These are phyloP conservation scores for Tetragnatha versicolor DNA, from an alignment of 1,140 invertebrate genomes.

Conservation along the genomic window DNA sequence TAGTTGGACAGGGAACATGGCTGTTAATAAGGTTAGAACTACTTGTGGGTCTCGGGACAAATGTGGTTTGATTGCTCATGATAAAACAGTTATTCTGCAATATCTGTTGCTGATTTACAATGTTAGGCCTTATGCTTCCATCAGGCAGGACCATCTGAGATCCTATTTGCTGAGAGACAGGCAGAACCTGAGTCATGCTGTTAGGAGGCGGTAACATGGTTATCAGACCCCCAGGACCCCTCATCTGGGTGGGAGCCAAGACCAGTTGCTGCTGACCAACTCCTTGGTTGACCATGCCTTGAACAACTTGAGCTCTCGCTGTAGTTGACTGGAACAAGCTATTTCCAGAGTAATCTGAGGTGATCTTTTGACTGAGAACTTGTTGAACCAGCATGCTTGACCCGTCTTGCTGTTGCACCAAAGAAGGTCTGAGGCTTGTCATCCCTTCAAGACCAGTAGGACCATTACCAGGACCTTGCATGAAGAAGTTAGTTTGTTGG, in stretches of 20 bases:
- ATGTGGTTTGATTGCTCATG: slow-evolving; percentile 50
- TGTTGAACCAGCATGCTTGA: slow-evolving; percentile 50
- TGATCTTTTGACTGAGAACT: slow-evolving; percentile 51
- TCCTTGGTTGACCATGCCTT: slow-evolving; percentile 46
- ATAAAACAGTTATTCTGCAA: slow-evolving; percentile 55
- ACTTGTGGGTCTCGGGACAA: slow-evolving; percentile 43
- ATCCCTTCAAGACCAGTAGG: slow-evolving; percentile 37
- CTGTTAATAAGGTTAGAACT: slow-evolving; percentile 28
- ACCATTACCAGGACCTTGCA: slow-evolving; percentile 29
- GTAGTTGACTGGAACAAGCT: slow-evolving; percentile 41
- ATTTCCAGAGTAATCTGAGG: slow-evolving; percentile 34
- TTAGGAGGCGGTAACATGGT: slow-evolving; percentile 47
- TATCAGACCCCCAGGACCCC: slow-evolving; percentile 37
- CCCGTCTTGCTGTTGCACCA: slow-evolving; percentile 44
- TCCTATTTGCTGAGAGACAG: slow-evolving; percentile 40
- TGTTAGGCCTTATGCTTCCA: slow-evolving; percentile 42
- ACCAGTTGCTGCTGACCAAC: slow-evolving; percentile 43
- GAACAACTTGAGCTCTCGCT: slow-evolving; percentile 48
- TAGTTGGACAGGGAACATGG: slow-evolving; percentile 42
- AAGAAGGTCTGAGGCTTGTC: slow-evolving; percentile 27
- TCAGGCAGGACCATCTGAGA: slow-evolving; percentile 48
- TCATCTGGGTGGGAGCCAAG: slow-evolving; percentile 49
- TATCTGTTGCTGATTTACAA: slow-evolving; percentile 50
- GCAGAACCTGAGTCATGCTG: slow-evolving; percentile 46
- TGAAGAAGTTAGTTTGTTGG: slow-evolving; percentile 44